Conservation (phyloP, 2,797 vertebrate genomes). For the Sitta carolinensis region DNA sequence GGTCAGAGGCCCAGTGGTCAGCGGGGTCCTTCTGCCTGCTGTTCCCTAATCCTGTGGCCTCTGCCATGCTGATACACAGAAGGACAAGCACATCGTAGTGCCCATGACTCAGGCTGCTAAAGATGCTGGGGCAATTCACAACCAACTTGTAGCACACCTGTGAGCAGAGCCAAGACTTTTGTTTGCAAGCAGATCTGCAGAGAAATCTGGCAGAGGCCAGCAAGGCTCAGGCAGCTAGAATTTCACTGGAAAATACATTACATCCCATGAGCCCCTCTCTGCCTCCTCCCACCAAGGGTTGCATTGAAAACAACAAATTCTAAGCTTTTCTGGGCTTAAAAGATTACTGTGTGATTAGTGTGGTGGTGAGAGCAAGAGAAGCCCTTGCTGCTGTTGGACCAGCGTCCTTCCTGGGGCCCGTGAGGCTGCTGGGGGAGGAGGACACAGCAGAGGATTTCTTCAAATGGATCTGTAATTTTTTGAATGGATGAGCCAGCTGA, state of each 20-base stretch:
- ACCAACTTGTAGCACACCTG: fast-evolving
- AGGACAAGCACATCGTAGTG: background rate
- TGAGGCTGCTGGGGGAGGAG: background rate
- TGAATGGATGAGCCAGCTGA: background rate
- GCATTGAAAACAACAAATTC: conserved; percentile 12
- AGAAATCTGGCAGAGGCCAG: background rate
- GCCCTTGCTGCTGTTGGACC: background rate
- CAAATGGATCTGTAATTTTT: background rate
- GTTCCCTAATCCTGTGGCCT: background rate
- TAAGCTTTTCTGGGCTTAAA: conserved; percentile 36
- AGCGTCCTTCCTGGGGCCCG: background rate
- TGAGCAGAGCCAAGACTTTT: background rate
- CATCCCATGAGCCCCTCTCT: background rate
- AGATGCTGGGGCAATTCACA: background rate
- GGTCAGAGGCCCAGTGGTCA: background rate
- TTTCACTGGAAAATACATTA: background rate
- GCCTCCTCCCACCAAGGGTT: background rate
- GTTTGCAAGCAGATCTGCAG: background rate
- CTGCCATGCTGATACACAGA: background rate
- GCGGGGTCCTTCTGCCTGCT: background rate
- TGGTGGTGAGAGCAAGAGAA: background rate
- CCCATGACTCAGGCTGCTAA: background rate
- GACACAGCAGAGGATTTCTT: background rate
- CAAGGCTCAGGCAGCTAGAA: background rate
- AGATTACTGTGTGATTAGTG: conserved; percentile 37